phyloP scores from a whole-genome alignment of 1,140 invertebrate genomes.

The Telenomus remus region DNA sequence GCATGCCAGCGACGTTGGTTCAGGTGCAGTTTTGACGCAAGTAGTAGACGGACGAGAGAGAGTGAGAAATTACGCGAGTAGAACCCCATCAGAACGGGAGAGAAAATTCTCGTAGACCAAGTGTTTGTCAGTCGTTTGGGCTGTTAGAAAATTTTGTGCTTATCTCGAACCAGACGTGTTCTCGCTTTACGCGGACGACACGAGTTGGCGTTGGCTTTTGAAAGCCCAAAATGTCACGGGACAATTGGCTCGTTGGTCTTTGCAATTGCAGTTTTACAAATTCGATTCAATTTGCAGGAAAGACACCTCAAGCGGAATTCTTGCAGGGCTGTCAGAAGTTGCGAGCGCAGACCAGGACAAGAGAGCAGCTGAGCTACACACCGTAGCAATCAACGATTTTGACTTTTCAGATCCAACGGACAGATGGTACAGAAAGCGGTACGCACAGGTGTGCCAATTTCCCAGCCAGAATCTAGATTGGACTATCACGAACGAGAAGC shows the following conservation, averaged over 20 bases:
- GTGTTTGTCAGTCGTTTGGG: too few relatives aligned
- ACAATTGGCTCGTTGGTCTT: slow-evolving; percentile 62
- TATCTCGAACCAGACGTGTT: too few relatives aligned
- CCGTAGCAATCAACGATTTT: too few relatives aligned
- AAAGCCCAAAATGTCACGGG: background rate
- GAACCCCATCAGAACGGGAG: too few relatives aligned
- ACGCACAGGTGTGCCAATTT: background rate
- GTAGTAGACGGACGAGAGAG: too few relatives aligned
- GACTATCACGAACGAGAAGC: background rate
- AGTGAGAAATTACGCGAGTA: too few relatives aligned
- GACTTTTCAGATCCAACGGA: background rate
- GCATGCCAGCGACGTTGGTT: too few relatives aligned
- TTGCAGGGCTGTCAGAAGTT: slow-evolving; percentile 62
- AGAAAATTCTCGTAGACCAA: too few relatives aligned
- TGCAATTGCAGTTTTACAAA: slow-evolving; percentile 68
- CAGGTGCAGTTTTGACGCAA: too few relatives aligned
- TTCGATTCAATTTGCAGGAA: slow-evolving; percentile 68
- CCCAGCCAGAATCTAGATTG: background rate
- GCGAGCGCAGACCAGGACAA: background rate
- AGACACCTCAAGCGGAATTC: slow-evolving; percentile 62
- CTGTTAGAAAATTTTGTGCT: too few relatives aligned
- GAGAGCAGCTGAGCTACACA: background rate
- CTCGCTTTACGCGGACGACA: too few relatives aligned
- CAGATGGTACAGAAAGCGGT: slow-evolving; percentile 6
- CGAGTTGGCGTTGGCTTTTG: background rate